Evolutionary conservation across 1,140 invertebrate genomes (phyloP), one percentile per base, ranked within the genome.

Genomic region (Whitmania pigra): DNA sequence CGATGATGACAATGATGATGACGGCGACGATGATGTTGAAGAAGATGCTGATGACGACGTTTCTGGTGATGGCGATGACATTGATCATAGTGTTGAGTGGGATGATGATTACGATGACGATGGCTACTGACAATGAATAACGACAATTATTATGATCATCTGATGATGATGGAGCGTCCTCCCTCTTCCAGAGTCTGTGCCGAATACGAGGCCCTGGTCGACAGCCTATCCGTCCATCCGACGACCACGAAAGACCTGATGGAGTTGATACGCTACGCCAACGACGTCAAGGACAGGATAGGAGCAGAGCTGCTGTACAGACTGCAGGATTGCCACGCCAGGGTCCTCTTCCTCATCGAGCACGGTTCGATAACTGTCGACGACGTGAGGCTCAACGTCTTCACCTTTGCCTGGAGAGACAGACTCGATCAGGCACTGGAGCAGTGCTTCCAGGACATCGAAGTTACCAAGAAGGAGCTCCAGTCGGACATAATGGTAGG

Each of bases 181-280:
- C 31, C n/a, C n/a, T n/a, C n/a, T n/a, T n/a, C n/a, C n/a, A 93
- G 91, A 54, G 85, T 94, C 67, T 89, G 88, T 71, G 89, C 90
- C 72, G 89, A 93, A 76, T 95, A 94, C 83, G 87, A 91, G 77
- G 79, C 82, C 29, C 93, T 95, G 75, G 85, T 89, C 0, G 88
- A 89, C 75, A 88, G 87, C 75, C 87, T 91, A 0, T 79, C 94
- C 49, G 89, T 87, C 17, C 86, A 88, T 0, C 93, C 93, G 0
- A 84, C 85, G 7, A 89, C 92, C 78, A 95, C 93, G 0, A 87
- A 88, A 0, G 88, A 92, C 75, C 80, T 95, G 67, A 92, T 95
- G 87, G 85, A 88, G 66, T 83, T 94, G 4, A 89, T 89, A 70
- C 85, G 75, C 25, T 94, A 63, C 20, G 57, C 29, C 57, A 63